Percentiles rank a stretch among this genome's conserved stretches.
Conservation (phyloP, 1,140 invertebrate species). For the Drosophila sproati region DNA sequence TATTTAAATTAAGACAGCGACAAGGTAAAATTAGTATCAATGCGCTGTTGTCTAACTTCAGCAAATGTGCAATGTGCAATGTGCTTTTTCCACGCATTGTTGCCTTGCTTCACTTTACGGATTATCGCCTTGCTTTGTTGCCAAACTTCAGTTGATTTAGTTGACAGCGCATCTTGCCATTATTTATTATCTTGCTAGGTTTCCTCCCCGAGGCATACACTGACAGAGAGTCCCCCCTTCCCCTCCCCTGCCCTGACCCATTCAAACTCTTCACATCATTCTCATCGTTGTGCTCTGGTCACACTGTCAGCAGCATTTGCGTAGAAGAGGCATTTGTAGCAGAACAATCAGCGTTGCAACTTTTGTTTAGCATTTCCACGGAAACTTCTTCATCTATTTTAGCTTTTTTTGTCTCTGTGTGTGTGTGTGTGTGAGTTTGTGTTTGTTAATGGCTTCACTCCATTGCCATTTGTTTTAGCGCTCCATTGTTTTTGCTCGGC, state of each 20-base stretch:
- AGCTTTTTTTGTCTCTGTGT: constrained; percentile 43
- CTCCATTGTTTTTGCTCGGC: constrained; percentile 62
- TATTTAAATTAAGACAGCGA: constrained; percentile 3
- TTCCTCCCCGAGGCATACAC: too few species aligned
- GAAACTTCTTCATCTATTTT: constrained; percentile 69
- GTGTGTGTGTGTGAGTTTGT: constrained; percentile 41
- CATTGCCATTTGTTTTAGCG: constrained; percentile 63
- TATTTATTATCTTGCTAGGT: too few species aligned
- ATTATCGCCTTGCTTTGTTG: constrained; percentile 4
- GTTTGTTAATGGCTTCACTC: constrained; percentile 73
- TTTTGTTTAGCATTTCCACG: constrained; percentile 52
- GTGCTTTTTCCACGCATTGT: background rate
- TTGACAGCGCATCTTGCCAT: background rate
- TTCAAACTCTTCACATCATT: background rate
- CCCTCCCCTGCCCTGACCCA: too few species aligned
- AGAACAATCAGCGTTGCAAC: constrained; percentile 29
- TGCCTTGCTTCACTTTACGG: constrained; percentile 21
- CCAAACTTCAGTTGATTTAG: constrained; percentile 18
- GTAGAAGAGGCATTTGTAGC: constrained; percentile 7
- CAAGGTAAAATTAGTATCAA: constrained; percentile 6
- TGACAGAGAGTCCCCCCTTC: too few species aligned
- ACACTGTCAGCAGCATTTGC: constrained; percentile 39
- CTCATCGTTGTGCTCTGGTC: constrained; percentile 24
- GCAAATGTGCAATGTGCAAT: background rate
- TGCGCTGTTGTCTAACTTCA: constrained; percentile 26